Evolutionary conservation across 2,113 vertebrate genomes (phyloP).

Genomic region (Ictidomys tridecemlineatus): DNA sequence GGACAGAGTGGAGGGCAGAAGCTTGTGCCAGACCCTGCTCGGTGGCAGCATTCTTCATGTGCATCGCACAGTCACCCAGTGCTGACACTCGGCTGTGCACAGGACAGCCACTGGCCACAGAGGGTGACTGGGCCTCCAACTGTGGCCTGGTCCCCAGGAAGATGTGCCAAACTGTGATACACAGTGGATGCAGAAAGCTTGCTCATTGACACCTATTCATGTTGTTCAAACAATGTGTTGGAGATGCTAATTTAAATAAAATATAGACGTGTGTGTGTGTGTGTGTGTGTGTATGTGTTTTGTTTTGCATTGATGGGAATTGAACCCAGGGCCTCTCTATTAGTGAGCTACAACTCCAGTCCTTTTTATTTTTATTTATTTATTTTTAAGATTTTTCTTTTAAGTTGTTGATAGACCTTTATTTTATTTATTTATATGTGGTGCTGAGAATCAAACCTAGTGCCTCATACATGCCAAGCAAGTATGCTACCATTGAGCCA

Average conservation of each 20-base stretch:
- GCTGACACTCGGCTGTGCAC: neutral
- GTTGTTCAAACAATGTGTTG: neutral
- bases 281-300: neutral
- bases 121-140: neutral
- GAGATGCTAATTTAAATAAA: neutral
- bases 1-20: neutral
- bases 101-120: neutral
- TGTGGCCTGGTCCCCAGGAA: neutral
- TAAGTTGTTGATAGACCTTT: too few relatives aligned
- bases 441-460: too few relatives aligned
- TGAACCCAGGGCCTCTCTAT: too few relatives aligned
- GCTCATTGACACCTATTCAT: neutral
- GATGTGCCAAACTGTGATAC: neutral
- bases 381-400: too few relatives aligned
- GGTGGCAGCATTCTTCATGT: neutral
- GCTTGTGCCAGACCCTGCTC: neutral
- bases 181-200: neutral
- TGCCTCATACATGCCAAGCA: too few relatives aligned
- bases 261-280: too few relatives aligned
- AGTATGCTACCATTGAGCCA: too few relatives aligned
- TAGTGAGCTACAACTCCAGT: too few relatives aligned
- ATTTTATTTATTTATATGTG: too few relatives aligned
- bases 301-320: neutral
- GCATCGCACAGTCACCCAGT: too few relatives aligned
- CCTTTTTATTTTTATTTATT: too few relatives aligned